Evolutionary conservation across 2,797 vertebrate genomes (phyloP).

Genomic region (Leptodactylus fallax): DNA sequence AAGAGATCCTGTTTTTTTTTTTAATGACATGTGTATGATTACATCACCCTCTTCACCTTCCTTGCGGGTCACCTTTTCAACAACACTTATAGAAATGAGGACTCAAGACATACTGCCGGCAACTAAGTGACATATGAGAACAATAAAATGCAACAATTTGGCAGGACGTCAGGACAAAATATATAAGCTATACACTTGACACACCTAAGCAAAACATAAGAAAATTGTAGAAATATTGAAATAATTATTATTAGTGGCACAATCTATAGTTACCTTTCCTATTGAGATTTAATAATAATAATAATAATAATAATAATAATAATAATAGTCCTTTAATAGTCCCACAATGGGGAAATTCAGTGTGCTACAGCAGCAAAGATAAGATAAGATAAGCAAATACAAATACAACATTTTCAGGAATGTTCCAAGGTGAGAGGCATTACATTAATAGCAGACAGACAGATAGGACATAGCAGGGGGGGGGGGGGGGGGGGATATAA

Average conservation of each 20-base stretch:
- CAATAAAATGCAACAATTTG: constrained; percentile 4
- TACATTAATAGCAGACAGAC: no score
- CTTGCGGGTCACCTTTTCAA: constrained; percentile 51
- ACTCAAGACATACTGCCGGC: neutral
- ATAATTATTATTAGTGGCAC: neutral
- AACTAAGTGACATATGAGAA: neutral
- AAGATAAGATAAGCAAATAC: no score
- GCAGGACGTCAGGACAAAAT: neutral
- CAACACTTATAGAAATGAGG: constrained; percentile 24
- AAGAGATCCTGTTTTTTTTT: constrained; percentile 54
- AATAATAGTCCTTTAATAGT: no score
- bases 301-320: no score
- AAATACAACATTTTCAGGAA: no score
- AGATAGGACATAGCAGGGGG: no score
- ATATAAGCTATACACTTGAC: no score
- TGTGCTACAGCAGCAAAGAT: no score
- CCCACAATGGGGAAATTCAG: no score
- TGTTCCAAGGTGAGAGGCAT: no score
- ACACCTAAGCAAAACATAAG: neutral
- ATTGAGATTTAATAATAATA: no score
- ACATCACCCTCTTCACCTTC: constrained; percentile 48
- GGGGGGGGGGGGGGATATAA: no score
- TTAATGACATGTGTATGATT: constrained; percentile 43
- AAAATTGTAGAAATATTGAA: neutral
- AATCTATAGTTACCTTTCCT: neutral